Conservation (phyloP, 1,140 invertebrate species). For the Formica selysi region DNA sequence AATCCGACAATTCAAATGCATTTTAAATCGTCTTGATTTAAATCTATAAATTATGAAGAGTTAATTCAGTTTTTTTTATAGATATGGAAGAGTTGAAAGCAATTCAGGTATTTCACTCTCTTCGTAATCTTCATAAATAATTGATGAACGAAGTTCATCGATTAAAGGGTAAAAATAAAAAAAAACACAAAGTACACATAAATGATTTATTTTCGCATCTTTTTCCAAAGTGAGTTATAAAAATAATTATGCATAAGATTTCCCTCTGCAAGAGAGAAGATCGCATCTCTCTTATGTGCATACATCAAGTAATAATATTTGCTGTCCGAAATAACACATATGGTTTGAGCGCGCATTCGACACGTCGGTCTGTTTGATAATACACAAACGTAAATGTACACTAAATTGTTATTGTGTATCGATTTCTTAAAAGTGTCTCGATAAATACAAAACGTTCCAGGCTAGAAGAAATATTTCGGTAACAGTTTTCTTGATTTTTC, state of each 20-base stretch:
- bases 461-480: neutral
- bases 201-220: slow-evolving; percentile 40
- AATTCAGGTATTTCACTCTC: too few species aligned
- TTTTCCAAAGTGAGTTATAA: slow-evolving; percentile 37
- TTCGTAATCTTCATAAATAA: neutral
- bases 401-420: slow-evolving; percentile 1
- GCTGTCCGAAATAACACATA: neutral
- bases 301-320: slow-evolving; percentile 16
- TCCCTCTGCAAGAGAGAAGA: neutral
- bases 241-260: slow-evolving; percentile 39
- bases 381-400: neutral
- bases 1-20: neutral
- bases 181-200: slow-evolving; percentile 16
- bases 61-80: neutral
- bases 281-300: neutral
- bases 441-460: neutral
- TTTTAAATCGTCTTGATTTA: neutral
- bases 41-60: neutral
- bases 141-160: neutral
- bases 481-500: neutral
- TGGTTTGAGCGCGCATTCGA: neutral
- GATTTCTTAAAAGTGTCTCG: neutral
- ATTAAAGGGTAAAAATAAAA: neutral
- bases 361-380: neutral
- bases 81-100: too few species aligned